Conservation (phyloP, 1,140 invertebrate species). For the Macrosteles quadrilineatus region DNA sequence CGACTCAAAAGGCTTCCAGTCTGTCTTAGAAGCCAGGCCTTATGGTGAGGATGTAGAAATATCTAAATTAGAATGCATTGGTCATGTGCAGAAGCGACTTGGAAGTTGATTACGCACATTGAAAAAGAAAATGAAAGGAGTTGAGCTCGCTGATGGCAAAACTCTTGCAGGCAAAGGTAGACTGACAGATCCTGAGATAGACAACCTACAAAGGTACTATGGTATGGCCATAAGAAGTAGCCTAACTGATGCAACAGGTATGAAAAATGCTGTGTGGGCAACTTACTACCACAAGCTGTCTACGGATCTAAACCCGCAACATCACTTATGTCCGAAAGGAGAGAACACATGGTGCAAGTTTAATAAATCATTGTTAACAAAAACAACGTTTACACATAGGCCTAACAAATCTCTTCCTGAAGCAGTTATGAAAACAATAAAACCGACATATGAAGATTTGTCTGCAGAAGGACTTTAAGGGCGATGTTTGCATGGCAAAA, state of each 20-base stretch:
- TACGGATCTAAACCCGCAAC: neutral
- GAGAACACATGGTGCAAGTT: neutral
- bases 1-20: conserved; percentile 33
- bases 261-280: neutral
- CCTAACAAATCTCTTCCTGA: conserved; percentile 6
- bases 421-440: neutral
- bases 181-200: neutral
- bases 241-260: neutral
- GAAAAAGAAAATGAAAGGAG: conserved; percentile 10
- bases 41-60: conserved; percentile 33
- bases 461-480: neutral
- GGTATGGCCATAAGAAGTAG: neutral
- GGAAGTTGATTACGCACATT: neutral
- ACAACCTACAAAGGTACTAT: conserved; percentile 13
- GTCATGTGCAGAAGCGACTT: conserved; percentile 35
- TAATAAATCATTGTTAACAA: neutral
- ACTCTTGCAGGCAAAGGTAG: neutral
- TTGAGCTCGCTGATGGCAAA: conserved; percentile 27
- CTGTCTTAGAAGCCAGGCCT: conserved; percentile 20
- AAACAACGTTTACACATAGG: neutral
- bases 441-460: neutral
- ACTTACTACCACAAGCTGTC: neutral
- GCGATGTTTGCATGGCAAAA: neutral
- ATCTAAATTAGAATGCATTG: conserved; percentile 37
- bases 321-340: neutral